These are phyloP conservation scores for Poecilia gillii DNA, from an alignment of 2,797 vertebrate species.

Conservation along the genomic window DNA sequence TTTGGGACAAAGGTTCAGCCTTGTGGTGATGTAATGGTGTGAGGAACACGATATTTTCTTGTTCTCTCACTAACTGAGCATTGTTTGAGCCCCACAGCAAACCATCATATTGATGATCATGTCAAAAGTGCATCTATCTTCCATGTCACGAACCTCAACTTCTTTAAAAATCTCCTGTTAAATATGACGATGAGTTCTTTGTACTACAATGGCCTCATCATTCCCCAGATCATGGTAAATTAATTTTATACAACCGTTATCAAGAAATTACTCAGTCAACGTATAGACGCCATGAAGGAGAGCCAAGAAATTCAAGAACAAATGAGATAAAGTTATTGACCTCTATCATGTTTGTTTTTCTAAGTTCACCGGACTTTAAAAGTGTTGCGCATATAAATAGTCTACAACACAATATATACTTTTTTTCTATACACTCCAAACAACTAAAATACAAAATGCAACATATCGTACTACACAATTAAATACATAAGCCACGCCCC, in stretches of 20 bases:
- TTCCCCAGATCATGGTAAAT: background rate
- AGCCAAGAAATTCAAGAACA: background rate
- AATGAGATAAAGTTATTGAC: background rate
- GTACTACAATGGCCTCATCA: background rate
- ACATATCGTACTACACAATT: background rate
- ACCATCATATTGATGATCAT: background rate
- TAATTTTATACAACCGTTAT: background rate
- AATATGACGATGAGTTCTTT: background rate
- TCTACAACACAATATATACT: background rate
- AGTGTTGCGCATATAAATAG: background rate
- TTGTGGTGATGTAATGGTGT: background rate
- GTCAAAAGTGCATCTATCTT: constrained; percentile 11
- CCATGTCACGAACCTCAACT: constrained; percentile 19
- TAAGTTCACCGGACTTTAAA: background rate
- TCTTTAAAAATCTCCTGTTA: background rate
- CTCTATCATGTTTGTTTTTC: background rate
- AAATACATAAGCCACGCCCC: background rate
- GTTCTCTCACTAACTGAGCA: background rate
- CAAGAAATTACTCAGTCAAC: background rate
- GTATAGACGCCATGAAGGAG: background rate
- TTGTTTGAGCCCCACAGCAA: background rate
- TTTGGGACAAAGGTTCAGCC: background rate
- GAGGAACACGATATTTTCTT: background rate
- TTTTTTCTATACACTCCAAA: background rate
- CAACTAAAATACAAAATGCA: background rate